These are phyloP conservation scores for Drosophila suzukii DNA, from an alignment of 1,140 invertebrate species.

Conservation along the genomic window DNA sequence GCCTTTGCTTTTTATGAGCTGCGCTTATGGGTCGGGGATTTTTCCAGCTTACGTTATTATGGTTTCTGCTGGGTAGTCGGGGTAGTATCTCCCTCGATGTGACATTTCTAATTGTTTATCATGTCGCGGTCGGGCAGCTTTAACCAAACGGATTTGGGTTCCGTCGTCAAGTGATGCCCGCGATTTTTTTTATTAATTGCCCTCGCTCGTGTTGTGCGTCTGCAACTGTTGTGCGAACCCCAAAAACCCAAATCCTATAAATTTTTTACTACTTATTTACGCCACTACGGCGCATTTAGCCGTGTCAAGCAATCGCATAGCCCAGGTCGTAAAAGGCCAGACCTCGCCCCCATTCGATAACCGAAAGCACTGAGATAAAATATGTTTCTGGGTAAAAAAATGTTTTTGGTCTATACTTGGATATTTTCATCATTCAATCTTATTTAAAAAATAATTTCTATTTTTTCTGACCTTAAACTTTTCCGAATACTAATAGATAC, in stretches of 20 bases:
- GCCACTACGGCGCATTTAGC: constrained; percentile 81
- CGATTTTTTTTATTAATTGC: constrained; percentile 73
- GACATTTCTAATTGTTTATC: constrained; percentile 77
- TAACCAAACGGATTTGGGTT: constrained; percentile 14
- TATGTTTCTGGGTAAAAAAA: neutral
- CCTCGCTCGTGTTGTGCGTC: constrained; percentile 49
- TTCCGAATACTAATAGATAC: too few species aligned
- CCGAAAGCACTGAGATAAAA: constrained; percentile 22
- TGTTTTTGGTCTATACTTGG: too few species aligned
- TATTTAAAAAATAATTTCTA: too few species aligned
- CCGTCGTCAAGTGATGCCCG: constrained; percentile 28
- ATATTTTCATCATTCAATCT: too few species aligned
- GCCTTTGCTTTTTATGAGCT: constrained; percentile 76
- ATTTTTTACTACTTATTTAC: constrained; percentile 83
- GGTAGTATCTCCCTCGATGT: neutral
- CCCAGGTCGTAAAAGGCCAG: constrained; percentile 70
- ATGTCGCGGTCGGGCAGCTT: constrained; percentile 46
- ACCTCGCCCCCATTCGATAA: constrained; percentile 24
- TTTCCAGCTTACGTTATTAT: constrained; percentile 64
- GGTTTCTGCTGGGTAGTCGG: constrained; percentile 23
- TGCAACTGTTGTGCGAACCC: constrained; percentile 67
- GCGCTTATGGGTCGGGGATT: constrained; percentile 55
- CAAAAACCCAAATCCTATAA: constrained; percentile 73
- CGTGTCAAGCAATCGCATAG: constrained; percentile 79
- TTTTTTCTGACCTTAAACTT: too few species aligned